Conservation (phyloP, 1,140 invertebrate species). For the Hestina assimilis region DNA sequence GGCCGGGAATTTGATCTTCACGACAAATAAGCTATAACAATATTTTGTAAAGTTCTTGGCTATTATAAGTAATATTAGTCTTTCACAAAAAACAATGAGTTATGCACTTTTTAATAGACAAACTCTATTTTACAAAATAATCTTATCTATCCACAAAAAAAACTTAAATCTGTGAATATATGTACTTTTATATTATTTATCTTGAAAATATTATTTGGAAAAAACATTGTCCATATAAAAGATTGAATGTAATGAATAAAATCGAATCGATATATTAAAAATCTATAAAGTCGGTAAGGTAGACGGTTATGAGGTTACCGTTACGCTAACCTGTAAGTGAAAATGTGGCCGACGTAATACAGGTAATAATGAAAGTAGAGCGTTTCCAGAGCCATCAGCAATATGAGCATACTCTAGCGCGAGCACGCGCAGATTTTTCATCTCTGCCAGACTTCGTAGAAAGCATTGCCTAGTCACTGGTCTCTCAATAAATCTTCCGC, state of each 20-base stretch:
- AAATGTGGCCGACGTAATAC: constrained; percentile 54
- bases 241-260: no score
- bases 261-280: no score
- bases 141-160: no score
- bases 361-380: constrained; percentile 44
- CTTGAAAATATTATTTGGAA: no score
- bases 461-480: constrained; percentile 45
- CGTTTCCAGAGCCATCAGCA: constrained; percentile 50
- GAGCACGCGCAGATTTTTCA: constrained; percentile 46
- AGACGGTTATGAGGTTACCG: no score
- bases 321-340: constrained; percentile 43
- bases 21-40: constrained; percentile 55
- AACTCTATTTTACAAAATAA: no score
- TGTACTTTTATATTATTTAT: no score
- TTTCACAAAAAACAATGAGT: neutral
- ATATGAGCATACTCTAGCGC: constrained; percentile 56
- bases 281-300: no score
- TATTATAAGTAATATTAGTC: neutral
- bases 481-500: constrained; percentile 47
- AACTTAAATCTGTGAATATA: no score
- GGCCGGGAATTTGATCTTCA: constrained; percentile 52
- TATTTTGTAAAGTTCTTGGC: neutral
- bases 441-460: constrained; percentile 43
- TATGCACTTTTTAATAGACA: no score
- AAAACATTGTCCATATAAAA: no score